These are phyloP conservation scores for Notothenia rossii DNA, from an alignment of 2,113 vertebrate genomes.

Conservation along the genomic window DNA sequence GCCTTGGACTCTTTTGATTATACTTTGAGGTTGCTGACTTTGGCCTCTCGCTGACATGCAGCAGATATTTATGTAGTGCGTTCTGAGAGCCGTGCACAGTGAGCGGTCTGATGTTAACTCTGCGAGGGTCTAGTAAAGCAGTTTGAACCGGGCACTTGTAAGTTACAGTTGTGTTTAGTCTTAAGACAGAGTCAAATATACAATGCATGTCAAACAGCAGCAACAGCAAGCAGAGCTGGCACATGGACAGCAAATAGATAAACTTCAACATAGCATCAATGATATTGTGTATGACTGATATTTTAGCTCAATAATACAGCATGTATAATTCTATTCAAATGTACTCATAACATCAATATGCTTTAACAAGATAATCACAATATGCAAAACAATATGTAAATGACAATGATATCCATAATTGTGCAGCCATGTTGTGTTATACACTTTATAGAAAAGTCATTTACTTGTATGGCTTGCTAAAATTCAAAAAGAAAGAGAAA, in stretches of 20 bases:
- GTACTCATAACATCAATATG: not conserved
- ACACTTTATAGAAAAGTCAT: not conserved
- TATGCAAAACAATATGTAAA: not conserved
- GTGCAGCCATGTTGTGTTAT: constrained; percentile 9
- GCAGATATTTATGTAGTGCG: constrained; percentile 51
- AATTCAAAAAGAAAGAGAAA: not conserved
- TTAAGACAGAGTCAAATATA: constrained; percentile 30
- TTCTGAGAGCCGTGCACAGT: constrained; percentile 54
- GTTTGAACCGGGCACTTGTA: constrained; percentile 39
- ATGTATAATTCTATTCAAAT: not conserved
- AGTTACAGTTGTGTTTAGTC: constrained; percentile 23
- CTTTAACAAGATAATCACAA: not conserved
- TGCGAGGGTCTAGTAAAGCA: constrained; percentile 44
- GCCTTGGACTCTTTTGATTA: constrained; percentile 14
- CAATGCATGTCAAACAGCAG: constrained; percentile 66
- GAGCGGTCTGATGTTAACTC: constrained; percentile 44
- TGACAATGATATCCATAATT: not conserved
- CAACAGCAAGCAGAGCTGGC: constrained; percentile 73
- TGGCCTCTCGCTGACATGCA: constrained; percentile 19
- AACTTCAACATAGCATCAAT: constrained; percentile 13
- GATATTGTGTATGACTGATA: not conserved
- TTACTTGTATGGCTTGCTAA: not conserved
- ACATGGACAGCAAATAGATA: constrained; percentile 58
- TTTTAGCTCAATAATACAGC: not conserved
- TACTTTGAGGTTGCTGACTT: constrained; percentile 39